phyloP scores from a whole-genome alignment of 1,140 invertebrate species.

The Pararge aegeria region DNA sequence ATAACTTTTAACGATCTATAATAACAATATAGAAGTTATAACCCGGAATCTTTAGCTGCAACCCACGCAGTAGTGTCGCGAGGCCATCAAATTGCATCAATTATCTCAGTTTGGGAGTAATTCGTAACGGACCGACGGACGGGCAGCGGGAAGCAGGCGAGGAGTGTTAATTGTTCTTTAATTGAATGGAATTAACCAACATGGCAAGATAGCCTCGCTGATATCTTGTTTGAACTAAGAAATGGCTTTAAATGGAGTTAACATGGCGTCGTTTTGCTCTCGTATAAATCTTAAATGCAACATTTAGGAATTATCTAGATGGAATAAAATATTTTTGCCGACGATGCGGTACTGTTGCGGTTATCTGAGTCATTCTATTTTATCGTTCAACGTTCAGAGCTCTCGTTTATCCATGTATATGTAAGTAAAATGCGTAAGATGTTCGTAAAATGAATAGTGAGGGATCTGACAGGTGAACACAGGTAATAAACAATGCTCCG shows the following conservation, averaged over 20 bases:
- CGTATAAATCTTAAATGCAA: not conserved
- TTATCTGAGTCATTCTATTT: too few relatives aligned
- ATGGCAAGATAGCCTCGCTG: constrained; percentile 32
- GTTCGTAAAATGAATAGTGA: too few relatives aligned
- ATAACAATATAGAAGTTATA: not conserved
- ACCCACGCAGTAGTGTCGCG: constrained; percentile 12
- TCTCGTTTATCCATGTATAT: too few relatives aligned
- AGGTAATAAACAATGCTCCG: too few relatives aligned
- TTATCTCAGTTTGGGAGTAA: constrained; percentile 16
- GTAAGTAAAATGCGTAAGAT: too few relatives aligned
- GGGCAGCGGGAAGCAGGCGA: constrained; percentile 34
- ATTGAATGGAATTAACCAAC: constrained; percentile 41
- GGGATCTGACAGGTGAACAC: too few relatives aligned
- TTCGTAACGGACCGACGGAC: constrained; percentile 18
- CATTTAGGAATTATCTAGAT: too few relatives aligned
- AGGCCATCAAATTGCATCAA: constrained; percentile 14
- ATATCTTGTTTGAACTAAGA: constrained; percentile 23
- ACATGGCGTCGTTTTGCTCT: not conserved
- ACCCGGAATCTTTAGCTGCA: not conserved
- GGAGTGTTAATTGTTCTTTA: constrained; percentile 42
- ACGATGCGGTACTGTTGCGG: too few relatives aligned
- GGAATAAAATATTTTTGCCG: too few relatives aligned
- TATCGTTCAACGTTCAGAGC: too few relatives aligned
- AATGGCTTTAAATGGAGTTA: constrained; percentile 4
- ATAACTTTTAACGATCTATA: too few relatives aligned